phyloP scores from a whole-genome alignment of 1,140 invertebrate species.

The Oreohelix idahoensis region DNA sequence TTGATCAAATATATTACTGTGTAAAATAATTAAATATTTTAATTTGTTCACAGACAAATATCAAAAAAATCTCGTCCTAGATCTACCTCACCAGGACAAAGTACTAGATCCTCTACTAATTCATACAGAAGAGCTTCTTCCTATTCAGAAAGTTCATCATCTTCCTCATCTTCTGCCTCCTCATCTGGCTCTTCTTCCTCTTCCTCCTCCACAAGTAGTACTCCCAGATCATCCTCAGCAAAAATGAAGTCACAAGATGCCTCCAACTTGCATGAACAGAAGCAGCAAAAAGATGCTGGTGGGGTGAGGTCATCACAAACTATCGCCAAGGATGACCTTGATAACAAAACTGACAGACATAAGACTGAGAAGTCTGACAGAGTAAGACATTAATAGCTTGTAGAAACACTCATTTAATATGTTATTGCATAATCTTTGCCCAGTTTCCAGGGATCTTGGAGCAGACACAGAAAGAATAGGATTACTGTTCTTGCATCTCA shows the following conservation, averaged over 20 bases:
- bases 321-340: not conserved
- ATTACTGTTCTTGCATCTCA: too few relatives aligned
- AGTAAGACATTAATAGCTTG: not conserved
- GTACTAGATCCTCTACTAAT: not conserved
- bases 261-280: slow-evolving; percentile 51
- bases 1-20: not conserved
- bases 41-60: not conserved
- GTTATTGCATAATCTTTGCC: too few relatives aligned
- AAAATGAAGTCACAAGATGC: slow-evolving; percentile 52
- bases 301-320: slow-evolving; percentile 50
- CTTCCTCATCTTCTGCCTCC: too few relatives aligned
- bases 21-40: too few relatives aligned
- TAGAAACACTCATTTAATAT: too few relatives aligned
- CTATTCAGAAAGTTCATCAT: slow-evolving; percentile 26
- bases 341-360: slow-evolving; percentile 54
- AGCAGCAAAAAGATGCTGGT: slow-evolving; percentile 44
- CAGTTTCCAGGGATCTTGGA: too few relatives aligned
- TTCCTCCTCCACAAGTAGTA: slow-evolving; percentile 20
- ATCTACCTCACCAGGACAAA: slow-evolving; percentile 38
- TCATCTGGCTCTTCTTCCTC: slow-evolving; percentile 15
- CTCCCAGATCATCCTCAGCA: slow-evolving; percentile 46
- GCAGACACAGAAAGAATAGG: too few relatives aligned
- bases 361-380: not conserved
- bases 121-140: not conserved
- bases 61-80: not conserved